Percentiles rank a stretch among this genome's conserved stretches.
phyloP scores from a whole-genome alignment of 2,113 vertebrate species.

The Trogon surrucura region DNA sequence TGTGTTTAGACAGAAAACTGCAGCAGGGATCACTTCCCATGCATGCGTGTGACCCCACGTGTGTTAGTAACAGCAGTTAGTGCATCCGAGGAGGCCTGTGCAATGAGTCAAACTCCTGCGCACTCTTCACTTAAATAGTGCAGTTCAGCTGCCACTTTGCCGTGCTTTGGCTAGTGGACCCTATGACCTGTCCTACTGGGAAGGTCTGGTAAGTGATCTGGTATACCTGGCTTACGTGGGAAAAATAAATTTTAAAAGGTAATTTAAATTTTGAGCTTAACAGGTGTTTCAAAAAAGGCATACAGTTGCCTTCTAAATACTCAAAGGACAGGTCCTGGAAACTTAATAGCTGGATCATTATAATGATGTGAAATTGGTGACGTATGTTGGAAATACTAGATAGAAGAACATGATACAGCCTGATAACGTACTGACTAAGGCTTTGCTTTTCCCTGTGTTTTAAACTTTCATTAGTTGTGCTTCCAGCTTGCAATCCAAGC shows the following conservation, averaged over 20 bases:
- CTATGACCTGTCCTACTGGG: rapidly evolving
- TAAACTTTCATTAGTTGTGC: not conserved
- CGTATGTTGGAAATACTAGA: not conserved
- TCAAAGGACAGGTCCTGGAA: not conserved
- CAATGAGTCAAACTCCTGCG: rapidly evolving
- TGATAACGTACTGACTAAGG: not conserved
- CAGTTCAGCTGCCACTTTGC: not conserved
- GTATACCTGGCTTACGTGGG: rapidly evolving
- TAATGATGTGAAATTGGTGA: not conserved
- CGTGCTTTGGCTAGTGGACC: not conserved
- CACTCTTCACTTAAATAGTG: not conserved
- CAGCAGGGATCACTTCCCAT: not conserved
- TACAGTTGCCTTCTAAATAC: not conserved
- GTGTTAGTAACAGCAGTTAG: not conserved
- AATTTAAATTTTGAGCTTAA: not conserved
- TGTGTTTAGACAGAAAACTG: not conserved
- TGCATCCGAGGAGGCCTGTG: not conserved
- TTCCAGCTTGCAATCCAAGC: not conserved
- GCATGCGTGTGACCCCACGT: rapidly evolving
- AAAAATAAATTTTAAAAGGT: not conserved
- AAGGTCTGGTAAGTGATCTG: not conserved
- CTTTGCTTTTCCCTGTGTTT: not conserved
- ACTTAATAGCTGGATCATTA: not conserved
- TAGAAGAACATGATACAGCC: not conserved
- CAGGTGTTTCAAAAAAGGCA: not conserved